Evolutionary conservation across 2,797 vertebrate species (phyloP).

Genomic region (Mormyrus hasselquistii): DNA sequence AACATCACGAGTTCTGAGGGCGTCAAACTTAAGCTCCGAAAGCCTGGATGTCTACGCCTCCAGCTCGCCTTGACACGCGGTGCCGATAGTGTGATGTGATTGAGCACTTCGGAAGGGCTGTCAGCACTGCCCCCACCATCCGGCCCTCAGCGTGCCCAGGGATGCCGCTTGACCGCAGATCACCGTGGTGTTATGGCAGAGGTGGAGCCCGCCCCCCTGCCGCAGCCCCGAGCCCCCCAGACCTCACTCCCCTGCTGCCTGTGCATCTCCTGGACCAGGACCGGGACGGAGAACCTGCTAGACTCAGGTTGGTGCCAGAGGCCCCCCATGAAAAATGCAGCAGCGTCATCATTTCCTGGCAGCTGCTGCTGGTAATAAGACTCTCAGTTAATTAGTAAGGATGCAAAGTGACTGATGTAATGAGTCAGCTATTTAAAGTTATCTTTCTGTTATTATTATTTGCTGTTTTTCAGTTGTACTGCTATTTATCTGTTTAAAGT

Average conservation of each 20-base stretch:
- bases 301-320: slow-evolving; percentile 4
- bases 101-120: neutral
- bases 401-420: neutral
- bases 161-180: neutral
- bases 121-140: neutral
- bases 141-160: neutral
- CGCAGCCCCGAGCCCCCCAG: neutral
- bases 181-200: neutral
- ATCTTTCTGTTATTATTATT: neutral
- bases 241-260: neutral
- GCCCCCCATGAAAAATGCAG: neutral
- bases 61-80: neutral
- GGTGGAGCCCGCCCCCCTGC: neutral
- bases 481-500: neutral
- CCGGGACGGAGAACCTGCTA: neutral
- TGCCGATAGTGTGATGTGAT: slow-evolving; percentile 3
- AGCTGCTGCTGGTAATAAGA: no score
- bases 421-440: neutral
- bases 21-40: neutral
- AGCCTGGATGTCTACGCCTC: neutral
- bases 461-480: neutral
- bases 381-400: neutral
- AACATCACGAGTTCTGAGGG: neutral
- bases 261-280: slow-evolving; percentile 2
- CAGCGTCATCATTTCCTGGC: no score